Percentiles rank a stretch among this genome's conserved stretches.
phyloP scores from a whole-genome alignment of 1,140 invertebrate species.

The Orchesella cincta region DNA sequence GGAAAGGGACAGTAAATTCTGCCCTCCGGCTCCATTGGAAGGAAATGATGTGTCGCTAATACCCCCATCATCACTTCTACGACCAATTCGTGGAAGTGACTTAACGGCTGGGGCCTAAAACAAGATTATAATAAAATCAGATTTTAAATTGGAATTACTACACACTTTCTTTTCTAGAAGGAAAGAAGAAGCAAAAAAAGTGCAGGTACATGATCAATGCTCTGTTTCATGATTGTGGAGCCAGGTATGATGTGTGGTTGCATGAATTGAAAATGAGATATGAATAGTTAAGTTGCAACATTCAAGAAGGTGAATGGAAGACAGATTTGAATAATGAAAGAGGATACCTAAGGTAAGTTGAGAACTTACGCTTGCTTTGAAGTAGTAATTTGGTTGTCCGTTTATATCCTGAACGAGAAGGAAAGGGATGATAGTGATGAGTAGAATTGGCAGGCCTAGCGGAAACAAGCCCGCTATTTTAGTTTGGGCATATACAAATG shows the following conservation, averaged over 20 bases:
- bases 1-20: too few species aligned
- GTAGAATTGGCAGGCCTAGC: background rate
- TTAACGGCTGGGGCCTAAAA: conserved; percentile 9
- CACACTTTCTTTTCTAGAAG: too few species aligned
- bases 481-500: too few species aligned
- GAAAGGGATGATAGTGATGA: background rate
- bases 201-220: too few species aligned
- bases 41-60: background rate
- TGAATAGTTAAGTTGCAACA: background rate
- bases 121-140: background rate
- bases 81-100: conserved; percentile 9
- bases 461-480: background rate
- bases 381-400: conserved; percentile 21
- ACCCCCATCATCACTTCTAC: background rate
- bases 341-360: too few species aligned
- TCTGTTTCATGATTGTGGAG: background rate
- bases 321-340: background rate
- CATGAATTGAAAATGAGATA: background rate
- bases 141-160: background rate
- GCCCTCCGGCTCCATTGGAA: too few species aligned
- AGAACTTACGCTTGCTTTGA: conserved; percentile 25
- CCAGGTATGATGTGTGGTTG: background rate
- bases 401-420: background rate
- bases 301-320: background rate
- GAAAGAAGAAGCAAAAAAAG: too few species aligned